A percentile compares a stretch with the other conserved stretches of the same genome.
phyloP scores from a whole-genome alignment of 1,140 invertebrate genomes.

The Heliconius melpomene region DNA sequence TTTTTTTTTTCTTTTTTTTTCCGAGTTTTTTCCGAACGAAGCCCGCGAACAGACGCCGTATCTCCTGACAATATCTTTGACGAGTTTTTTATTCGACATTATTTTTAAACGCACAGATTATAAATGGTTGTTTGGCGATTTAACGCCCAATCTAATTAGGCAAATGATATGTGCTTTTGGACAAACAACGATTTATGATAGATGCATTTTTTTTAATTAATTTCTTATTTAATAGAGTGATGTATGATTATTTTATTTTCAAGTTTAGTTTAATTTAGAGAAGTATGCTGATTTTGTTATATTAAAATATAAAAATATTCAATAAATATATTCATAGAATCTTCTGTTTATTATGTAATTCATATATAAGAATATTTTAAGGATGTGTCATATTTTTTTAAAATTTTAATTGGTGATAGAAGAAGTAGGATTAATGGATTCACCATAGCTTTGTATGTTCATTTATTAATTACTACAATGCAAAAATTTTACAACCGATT shows the following conservation, averaged over 20 bases:
- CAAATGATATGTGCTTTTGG: conserved; percentile 79
- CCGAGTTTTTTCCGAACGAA: conserved; percentile 60
- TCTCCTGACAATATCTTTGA: conserved; percentile 80
- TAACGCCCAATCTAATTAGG: conserved; percentile 81
- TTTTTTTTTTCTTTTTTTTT: conserved; percentile 56
- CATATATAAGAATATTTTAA: not conserved
- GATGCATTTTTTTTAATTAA: conserved; percentile 60
- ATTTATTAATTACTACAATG: no score
- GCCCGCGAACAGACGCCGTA: conserved; percentile 73
- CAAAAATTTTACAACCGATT: no score
- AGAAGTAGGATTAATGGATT: no score
- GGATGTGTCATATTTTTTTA: not conserved
- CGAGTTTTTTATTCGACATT: conserved; percentile 78
- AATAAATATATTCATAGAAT: not conserved
- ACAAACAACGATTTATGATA: conserved; percentile 50
- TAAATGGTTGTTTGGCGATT: conserved; percentile 80
- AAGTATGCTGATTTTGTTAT: not conserved
- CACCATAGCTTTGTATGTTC: no score
- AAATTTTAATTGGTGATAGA: not conserved
- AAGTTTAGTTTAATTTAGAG: not conserved
- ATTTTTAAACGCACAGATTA: conserved; percentile 80
- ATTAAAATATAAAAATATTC: no score
- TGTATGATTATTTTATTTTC: not conserved
- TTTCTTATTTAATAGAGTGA: conserved; percentile 49
- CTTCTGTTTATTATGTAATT: not conserved